phyloP scores from a whole-genome alignment of 2,113 vertebrate species.

The Oryctolagus cuniculus region DNA sequence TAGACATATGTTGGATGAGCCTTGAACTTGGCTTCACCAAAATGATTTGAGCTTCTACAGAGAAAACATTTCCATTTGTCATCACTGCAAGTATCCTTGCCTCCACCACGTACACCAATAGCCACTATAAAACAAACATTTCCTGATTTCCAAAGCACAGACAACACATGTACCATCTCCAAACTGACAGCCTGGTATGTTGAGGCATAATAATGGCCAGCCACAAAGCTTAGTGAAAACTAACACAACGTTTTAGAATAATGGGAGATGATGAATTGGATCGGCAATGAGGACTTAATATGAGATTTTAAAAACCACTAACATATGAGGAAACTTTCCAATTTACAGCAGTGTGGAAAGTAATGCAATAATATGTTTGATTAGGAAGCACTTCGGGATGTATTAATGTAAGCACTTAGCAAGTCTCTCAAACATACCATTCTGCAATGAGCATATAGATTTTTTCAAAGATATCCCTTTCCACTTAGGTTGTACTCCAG shows the following conservation, averaged over 20 bases:
- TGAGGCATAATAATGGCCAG: conserved; percentile 18
- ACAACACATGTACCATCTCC: conserved; percentile 44
- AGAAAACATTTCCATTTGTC: conserved; percentile 64
- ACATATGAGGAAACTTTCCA: conserved; percentile 62
- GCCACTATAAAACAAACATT: conserved; percentile 9
- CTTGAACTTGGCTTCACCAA: conserved; percentile 56
- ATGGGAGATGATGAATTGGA: conserved; percentile 66
- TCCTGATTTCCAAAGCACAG: not conserved
- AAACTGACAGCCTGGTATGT: conserved; percentile 29
- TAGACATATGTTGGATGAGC: conserved; percentile 60
- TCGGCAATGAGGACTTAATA: conserved; percentile 63
- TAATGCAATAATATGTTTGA: conserved; percentile 67
- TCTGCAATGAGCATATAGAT: conserved; percentile 72
- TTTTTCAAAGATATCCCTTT: conserved; percentile 76
- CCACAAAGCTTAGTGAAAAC: conserved; percentile 41
- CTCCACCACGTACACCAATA: not conserved
- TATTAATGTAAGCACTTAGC: conserved; percentile 79
- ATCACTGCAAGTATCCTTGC: not conserved
- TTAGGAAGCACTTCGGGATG: conserved; percentile 73
- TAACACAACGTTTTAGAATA: conserved; percentile 36
- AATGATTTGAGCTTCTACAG: conserved; percentile 64
- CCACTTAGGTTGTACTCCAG: conserved; percentile 49
- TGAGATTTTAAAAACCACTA: conserved; percentile 72
- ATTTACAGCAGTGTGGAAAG: conserved; percentile 48
- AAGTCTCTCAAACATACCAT: conserved; percentile 65